A percentile compares a stretch with the other conserved stretches of the same genome.
Conservation (phyloP, 2,888 invertebrate species). For the Rhaphigaster nebulosa region DNA sequence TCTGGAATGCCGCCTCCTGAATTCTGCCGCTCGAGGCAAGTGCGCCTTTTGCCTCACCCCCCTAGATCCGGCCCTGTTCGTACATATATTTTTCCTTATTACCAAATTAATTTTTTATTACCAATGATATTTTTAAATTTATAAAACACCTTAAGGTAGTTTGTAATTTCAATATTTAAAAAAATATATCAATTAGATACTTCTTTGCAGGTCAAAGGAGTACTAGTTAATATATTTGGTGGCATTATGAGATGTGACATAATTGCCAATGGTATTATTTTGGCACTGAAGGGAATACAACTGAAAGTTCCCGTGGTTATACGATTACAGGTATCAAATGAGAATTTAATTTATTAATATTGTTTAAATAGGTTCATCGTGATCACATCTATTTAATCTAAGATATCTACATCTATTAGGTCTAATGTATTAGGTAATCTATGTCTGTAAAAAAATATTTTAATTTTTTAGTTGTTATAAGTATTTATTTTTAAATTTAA, state of each 20-base stretch:
- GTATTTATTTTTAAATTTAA: too few relatives aligned
- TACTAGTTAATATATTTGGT: slow-evolving; percentile 96
- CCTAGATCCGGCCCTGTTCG: too few relatives aligned
- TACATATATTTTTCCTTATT: too few relatives aligned
- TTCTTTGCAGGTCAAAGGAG: slow-evolving; percentile 83
- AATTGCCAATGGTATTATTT: slow-evolving; percentile 95
- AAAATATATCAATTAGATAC: background rate
- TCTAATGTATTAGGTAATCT: too few relatives aligned
- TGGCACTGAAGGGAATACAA: slow-evolving; percentile 86
- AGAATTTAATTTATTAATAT: background rate
- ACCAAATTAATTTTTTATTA: too few relatives aligned
- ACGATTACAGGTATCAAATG: slow-evolving; percentile 81
- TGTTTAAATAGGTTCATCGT: background rate
- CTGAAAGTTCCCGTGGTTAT: slow-evolving; percentile 94
- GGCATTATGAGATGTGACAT: slow-evolving; percentile 98
- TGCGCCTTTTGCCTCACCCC: too few relatives aligned
- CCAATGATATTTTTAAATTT: too few relatives aligned
- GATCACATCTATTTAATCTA: slow-evolving; percentile 15
- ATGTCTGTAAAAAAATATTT: too few relatives aligned
- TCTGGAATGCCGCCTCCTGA: too few relatives aligned
- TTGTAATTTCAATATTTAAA: background rate
- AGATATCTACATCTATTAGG: too few relatives aligned
- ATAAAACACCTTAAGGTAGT: background rate
- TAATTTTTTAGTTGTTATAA: too few relatives aligned
- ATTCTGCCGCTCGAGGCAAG: too few relatives aligned